These are phyloP conservation scores for Sebastes nivosus DNA, from an alignment of 2,797 vertebrate species.

Conservation along the genomic window DNA sequence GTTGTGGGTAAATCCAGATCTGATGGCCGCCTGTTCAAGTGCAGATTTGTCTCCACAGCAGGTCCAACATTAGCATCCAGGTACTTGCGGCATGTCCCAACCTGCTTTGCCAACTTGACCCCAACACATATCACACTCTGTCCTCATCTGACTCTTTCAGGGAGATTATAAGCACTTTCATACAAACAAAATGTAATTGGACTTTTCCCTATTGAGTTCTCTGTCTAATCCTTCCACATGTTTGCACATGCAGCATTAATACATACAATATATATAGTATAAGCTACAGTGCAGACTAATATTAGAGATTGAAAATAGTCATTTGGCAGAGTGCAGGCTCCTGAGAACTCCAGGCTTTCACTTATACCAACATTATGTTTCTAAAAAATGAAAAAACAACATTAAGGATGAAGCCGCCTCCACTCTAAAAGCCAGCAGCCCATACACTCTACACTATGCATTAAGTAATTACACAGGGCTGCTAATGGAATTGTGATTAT, in stretches of 20 bases:
- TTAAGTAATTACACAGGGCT: constrained; percentile 34
- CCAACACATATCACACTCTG: not conserved
- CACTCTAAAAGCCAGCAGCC: not conserved
- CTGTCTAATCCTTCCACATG: not conserved
- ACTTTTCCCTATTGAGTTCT: no score
- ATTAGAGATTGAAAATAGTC: not conserved
- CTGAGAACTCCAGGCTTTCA: not conserved
- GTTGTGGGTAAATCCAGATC: constrained; percentile 6
- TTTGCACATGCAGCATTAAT: rapidly evolving
- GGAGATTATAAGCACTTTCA: not conserved
- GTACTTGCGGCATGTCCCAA: constrained; percentile 21
- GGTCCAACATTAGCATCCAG: constrained; percentile 33
- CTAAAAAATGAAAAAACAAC: not conserved
- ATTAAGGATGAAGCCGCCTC: not conserved
- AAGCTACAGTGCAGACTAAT: not conserved
- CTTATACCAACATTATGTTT: not conserved
- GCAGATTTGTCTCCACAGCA: constrained; percentile 43
- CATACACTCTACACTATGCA: not conserved
- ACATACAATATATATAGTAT: not conserved
- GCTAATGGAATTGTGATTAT: constrained; percentile 28
- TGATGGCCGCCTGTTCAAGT: constrained; percentile 46
- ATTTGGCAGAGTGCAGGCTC: not conserved
- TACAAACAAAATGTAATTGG: not conserved
- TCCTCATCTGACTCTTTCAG: not conserved
- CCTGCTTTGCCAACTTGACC: not conserved